Conservation (phyloP, 2,888 invertebrate species). For the Gasteruption jaculator region DNA sequence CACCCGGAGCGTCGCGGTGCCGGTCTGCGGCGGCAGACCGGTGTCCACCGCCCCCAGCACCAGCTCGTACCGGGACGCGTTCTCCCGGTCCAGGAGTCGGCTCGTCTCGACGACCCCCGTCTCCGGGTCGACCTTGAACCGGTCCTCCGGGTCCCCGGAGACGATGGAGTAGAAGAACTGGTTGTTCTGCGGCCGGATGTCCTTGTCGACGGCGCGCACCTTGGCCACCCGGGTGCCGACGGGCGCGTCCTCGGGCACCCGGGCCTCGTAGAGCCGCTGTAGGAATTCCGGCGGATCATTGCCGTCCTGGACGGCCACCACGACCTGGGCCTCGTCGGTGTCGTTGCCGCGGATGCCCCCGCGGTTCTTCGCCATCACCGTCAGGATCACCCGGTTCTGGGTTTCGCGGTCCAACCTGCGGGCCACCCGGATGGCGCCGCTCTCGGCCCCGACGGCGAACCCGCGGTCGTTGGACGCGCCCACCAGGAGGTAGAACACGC, state of each 20-base stretch:
- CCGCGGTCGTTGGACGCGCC: slow-evolving; percentile 91
- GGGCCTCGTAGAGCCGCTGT: slow-evolving; percentile 71
- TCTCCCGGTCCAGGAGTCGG: slow-evolving; percentile 75
- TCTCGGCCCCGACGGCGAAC: slow-evolving; percentile 78
- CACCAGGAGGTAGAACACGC: slow-evolving; percentile 86
- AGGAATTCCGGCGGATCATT: slow-evolving; percentile 94
- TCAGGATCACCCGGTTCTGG: slow-evolving; percentile 82
- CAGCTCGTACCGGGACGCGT: slow-evolving; percentile 67
- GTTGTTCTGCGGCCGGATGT: slow-evolving; percentile 85
- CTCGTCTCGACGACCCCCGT: slow-evolving; percentile 79
- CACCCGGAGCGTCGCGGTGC: slow-evolving; percentile 80
- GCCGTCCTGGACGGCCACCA: slow-evolving; percentile 90
- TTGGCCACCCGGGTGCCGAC: slow-evolving; percentile 71
- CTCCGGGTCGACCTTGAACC: slow-evolving; percentile 84
- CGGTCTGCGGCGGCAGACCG: slow-evolving; percentile 85
- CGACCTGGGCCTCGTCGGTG: slow-evolving; percentile 91
- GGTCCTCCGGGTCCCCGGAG: slow-evolving; percentile 75
- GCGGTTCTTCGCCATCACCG: slow-evolving; percentile 90
- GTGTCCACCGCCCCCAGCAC: slow-evolving; percentile 85
- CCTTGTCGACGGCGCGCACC: slow-evolving; percentile 86
- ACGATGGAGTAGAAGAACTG: slow-evolving; percentile 89
- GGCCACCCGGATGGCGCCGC: slow-evolving; percentile 80
- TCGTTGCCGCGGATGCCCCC: slow-evolving; percentile 93
- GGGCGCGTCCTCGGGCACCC: slow-evolving; percentile 74
- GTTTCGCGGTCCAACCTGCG: slow-evolving; percentile 80